phyloP scores from a whole-genome alignment of 2,888 invertebrate genomes.

The Nephrotoma appendiculata region DNA sequence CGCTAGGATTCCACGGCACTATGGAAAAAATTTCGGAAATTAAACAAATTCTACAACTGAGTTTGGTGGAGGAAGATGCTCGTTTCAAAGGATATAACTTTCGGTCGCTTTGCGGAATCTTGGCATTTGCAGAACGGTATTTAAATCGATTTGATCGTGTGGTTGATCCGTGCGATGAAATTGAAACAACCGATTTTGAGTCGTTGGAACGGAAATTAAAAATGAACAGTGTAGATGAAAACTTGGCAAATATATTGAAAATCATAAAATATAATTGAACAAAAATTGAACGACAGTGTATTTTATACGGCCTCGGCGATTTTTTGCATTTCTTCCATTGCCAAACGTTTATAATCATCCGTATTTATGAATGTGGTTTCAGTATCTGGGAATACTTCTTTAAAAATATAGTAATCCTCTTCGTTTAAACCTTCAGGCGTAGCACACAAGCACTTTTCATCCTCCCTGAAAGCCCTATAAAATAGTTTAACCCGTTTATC shows the following conservation, averaged over 20 bases:
- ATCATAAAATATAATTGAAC: conserved; percentile 16
- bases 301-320: background rate
- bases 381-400: conserved; percentile 20
- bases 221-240: conserved; percentile 30
- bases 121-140: conserved; percentile 60
- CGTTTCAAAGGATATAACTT: conserved; percentile 39
- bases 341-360: background rate
- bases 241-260: conserved; percentile 20
- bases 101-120: conserved; percentile 64
- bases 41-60: conserved; percentile 19
- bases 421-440: conserved; percentile 12
- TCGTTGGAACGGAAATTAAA: conserved; percentile 43
- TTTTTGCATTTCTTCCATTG: background rate
- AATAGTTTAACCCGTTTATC: conserved; percentile 22
- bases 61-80: conserved; percentile 11
- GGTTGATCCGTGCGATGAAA: conserved; percentile 57
- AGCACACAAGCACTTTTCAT: background rate
- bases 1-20: conserved; percentile 29
- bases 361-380: conserved; percentile 7
- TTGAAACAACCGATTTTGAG: conserved; percentile 54
- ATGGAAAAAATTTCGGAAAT: conserved; percentile 23
- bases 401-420: conserved; percentile 18
- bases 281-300: background rate
- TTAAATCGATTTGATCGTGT: conserved; percentile 42
- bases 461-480: conserved; percentile 24